These are phyloP conservation scores for Drosophila parvula DNA, from an alignment of 1,140 invertebrate species.

Conservation along the genomic window DNA sequence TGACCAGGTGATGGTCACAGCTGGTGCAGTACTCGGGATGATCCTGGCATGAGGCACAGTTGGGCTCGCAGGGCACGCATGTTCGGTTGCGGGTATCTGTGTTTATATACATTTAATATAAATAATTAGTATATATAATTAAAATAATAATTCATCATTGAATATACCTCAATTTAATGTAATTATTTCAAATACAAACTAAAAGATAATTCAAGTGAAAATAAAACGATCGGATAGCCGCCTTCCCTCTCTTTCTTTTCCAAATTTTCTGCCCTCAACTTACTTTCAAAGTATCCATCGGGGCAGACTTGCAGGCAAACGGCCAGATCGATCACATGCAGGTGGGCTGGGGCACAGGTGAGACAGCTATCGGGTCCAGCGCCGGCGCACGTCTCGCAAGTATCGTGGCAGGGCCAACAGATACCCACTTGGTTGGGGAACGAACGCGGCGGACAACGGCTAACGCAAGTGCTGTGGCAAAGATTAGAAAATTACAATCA, in stretches of 20 bases:
- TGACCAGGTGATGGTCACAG: slow-evolving; percentile 92
- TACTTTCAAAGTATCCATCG: slow-evolving; percentile 93
- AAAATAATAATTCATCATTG: no score
- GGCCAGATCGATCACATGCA: slow-evolving; percentile 90
- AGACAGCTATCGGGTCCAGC: slow-evolving; percentile 93
- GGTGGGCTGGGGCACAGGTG: slow-evolving; percentile 91
- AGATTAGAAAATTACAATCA: slow-evolving; percentile 17
- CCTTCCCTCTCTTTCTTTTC: slow-evolving; percentile 2
- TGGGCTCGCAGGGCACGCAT: slow-evolving; percentile 91
- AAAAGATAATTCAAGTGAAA: not conserved
- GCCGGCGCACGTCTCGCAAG: slow-evolving; percentile 92
- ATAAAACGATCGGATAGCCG: no score
- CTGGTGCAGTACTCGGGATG: slow-evolving; percentile 91
- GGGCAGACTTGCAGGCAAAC: slow-evolving; percentile 93
- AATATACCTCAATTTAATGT: no score
- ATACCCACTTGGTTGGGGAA: slow-evolving; percentile 90
- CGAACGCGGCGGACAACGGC: slow-evolving; percentile 91
- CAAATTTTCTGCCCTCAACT: no score
- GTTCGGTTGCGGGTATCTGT: slow-evolving; percentile 85
- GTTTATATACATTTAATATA: not conserved
- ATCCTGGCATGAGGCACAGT: slow-evolving; percentile 92
- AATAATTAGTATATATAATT: no score
- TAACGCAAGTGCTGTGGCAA: slow-evolving; percentile 89
- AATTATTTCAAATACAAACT: no score
- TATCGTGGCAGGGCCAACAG: slow-evolving; percentile 93